These are phyloP conservation scores for Platygyra sinensis DNA, from an alignment of 64 coral and sea anemone species.

Conservation along the genomic window DNA sequence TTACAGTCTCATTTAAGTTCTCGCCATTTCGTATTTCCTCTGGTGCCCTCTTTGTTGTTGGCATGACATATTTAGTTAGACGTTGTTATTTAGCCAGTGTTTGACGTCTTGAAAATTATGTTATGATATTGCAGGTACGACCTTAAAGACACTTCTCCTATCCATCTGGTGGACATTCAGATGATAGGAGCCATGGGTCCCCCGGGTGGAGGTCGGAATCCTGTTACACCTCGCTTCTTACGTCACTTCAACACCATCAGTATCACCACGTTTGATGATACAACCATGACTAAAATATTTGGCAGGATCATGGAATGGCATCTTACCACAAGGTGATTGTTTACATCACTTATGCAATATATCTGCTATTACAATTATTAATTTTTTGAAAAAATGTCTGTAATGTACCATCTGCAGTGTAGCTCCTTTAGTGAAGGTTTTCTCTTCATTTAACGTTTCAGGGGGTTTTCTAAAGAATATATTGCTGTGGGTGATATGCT, in stretches of 20 bases:
- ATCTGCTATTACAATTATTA: background rate
- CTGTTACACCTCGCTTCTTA: conserved; percentile 91
- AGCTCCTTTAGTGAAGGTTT: background rate
- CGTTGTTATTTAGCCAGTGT: too few relatives aligned
- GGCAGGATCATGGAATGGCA: conserved; percentile 99
- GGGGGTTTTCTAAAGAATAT: conserved; percentile 94
- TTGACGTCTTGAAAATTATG: too few relatives aligned
- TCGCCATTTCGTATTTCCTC: too few relatives aligned
- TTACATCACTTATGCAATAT: background rate
- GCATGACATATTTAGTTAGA: too few relatives aligned
- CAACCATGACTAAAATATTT: conserved; percentile 97
- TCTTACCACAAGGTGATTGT: conserved; percentile 89
- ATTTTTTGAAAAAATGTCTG: too few relatives aligned
- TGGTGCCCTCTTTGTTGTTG: too few relatives aligned
- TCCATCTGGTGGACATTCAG: conserved; percentile 97
- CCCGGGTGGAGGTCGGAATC: conserved; percentile 94
- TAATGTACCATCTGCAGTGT: too few relatives aligned
- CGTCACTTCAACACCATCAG: conserved; percentile 98
- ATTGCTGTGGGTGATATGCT: conserved; percentile 82
- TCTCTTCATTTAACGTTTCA: conserved; percentile 20
- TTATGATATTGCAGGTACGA: conserved; percentile 72
- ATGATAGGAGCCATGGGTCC: conserved; percentile 98
- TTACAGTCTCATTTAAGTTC: background rate
- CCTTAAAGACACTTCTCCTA: conserved; percentile 96
- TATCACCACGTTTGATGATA: conserved; percentile 96